Evolutionary conservation across 2,888 invertebrate species (phyloP), one percentile per base, ranked within the genome.

Genomic region (Harpalus rufipes): DNA sequence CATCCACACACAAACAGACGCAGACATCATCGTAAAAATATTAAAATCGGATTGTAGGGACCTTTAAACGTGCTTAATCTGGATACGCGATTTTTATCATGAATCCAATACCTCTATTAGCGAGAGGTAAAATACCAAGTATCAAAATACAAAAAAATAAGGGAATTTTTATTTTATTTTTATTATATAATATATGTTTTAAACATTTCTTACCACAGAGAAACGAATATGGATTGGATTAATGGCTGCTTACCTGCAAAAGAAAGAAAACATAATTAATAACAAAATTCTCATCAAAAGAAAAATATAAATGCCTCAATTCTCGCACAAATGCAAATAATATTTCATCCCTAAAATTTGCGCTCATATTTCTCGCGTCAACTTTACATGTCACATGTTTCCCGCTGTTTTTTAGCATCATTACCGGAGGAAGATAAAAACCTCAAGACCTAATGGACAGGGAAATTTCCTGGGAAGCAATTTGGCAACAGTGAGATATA

Each of bases 201-300:
- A 51, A 51, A 51, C 2, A 51, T 32, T 51, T 51, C 44, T 51
- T 51, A 51, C 44, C 44, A 51, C 5, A 58, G 5, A 32, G 0
- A 10, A 10, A 12, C 44, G 10, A 51, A 6, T 21, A 14, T 16
- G n/a, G 16, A 14, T 59, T 59, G 1, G 0, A 16, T 59, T 7
- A 7, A 14, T 16, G 59, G 25, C 25, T 18, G 25, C 59, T 79
- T 79, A 79, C 79, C 79, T 79, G 78, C 3, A 78, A 59, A 7
- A 79, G 21, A 51, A 79, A 58, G 58, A 79, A 56, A 79, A 51
- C 51, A 79, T 44, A 44, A 78, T 56, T 79, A 58, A 18, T 58
- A 56, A 51, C 25, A 56, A 21, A 51, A 41, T 44, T 32, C 32
- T 32, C 51, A 44, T 51, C 7, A 6, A 56, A 41, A 7, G 6